A percentile compares a stretch with the other conserved stretches of the same genome.
Evolutionary conservation across 1,140 invertebrate species (phyloP).

Genomic region (Sycophaga agraensis): DNA sequence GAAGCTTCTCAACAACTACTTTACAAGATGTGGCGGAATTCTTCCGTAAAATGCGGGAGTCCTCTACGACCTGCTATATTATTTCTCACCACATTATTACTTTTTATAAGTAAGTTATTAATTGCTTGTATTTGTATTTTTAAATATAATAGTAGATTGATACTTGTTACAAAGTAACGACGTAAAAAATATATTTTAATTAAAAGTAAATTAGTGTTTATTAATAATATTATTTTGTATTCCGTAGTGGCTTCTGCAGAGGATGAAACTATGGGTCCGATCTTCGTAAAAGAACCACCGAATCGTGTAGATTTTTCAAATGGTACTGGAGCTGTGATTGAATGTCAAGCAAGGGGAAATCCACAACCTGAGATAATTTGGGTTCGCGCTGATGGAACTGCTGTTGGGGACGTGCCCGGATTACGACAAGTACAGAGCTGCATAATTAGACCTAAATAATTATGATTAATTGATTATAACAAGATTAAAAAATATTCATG

Average conservation of each 20-base stretch:
- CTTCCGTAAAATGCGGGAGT: conserved; percentile 19
- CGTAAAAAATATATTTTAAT: not conserved
- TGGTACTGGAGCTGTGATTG: conserved; percentile 87
- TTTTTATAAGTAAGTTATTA: conserved; percentile 14
- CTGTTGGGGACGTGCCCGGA: conserved; percentile 86
- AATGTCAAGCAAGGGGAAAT: conserved; percentile 87
- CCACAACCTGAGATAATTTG: conserved; percentile 91
- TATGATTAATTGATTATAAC: too few species aligned
- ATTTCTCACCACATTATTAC: conserved; percentile 9
- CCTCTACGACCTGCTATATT: not conserved
- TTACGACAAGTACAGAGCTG: conserved; percentile 81
- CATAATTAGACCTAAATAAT: too few species aligned
- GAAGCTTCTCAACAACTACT: not conserved
- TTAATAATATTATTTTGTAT: not conserved
- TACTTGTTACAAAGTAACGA: not conserved
- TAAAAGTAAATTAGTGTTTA: not conserved
- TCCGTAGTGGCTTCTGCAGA: conserved; percentile 53
- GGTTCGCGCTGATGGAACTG: conserved; percentile 82
- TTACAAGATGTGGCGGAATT: conserved; percentile 9
- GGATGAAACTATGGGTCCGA: conserved; percentile 79
- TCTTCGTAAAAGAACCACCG: conserved; percentile 88
- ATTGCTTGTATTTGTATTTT: not conserved
- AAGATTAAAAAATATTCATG: too few species aligned
- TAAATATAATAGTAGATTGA: not conserved
- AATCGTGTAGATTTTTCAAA: conserved; percentile 92